Percentiles rank a stretch among this genome's conserved stretches.
phyloP scores from a whole-genome alignment of 2,113 vertebrate species.

The Herpailurus yagouaroundi region DNA sequence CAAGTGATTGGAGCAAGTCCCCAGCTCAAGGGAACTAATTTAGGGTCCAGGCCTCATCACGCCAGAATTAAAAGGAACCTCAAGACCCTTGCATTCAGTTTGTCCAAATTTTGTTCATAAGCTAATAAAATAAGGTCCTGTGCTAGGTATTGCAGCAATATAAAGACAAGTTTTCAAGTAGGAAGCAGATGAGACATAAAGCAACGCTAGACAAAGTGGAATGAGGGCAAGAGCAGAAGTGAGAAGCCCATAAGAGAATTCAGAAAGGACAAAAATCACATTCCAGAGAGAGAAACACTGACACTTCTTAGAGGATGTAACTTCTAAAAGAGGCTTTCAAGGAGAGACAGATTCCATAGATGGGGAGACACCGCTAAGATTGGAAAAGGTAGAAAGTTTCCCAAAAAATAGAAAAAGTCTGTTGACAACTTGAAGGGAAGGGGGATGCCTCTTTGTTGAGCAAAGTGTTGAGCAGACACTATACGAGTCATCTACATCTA shows the following conservation, averaged over 20 bases:
- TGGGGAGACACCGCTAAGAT: not conserved
- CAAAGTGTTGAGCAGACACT: not conserved
- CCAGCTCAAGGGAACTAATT: conserved; percentile 54
- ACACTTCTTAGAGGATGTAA: not conserved
- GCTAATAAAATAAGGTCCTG: conserved; percentile 17
- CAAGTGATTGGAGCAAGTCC: conserved; percentile 60
- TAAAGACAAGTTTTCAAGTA: not conserved
- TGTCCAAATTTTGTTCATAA: not conserved
- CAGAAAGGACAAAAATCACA: not conserved
- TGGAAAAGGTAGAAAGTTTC: not conserved
- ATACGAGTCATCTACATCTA: not conserved
- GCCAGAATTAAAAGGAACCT: not conserved
- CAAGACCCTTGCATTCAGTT: not conserved
- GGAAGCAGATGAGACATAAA: not conserved
- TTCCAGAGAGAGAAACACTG: not conserved
- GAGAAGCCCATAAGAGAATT: not conserved
- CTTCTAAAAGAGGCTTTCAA: not conserved
- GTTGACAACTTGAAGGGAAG: not conserved
- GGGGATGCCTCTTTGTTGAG: not conserved
- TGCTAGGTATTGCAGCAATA: not conserved
- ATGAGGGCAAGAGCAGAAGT: not conserved
- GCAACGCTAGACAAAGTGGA: not conserved
- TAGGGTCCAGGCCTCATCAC: not conserved
- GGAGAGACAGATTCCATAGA: not conserved
- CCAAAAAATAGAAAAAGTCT: not conserved